phyloP scores from a whole-genome alignment of 2,113 vertebrate genomes.

The Syrmaticus mikado region DNA sequence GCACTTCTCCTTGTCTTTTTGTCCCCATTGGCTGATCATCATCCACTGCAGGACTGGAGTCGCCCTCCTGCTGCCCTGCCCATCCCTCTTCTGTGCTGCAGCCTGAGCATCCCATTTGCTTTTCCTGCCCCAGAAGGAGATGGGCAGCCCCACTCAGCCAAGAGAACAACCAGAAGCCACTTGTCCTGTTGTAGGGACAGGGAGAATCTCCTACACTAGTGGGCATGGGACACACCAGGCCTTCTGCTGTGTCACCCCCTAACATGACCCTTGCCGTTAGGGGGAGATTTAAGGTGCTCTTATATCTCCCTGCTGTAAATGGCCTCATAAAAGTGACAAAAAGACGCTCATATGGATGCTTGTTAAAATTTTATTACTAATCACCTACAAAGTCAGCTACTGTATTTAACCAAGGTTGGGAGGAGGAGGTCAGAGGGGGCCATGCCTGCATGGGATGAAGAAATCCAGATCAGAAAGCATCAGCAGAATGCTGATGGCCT shows the following conservation, averaged over 20 bases:
- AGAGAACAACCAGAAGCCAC: neutral
- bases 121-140: neutral
- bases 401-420: slow-evolving; percentile 70
- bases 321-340: slow-evolving; percentile 91
- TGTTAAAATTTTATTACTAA: slow-evolving; percentile 96
- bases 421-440: slow-evolving; percentile 45
- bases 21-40: neutral
- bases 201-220: neutral
- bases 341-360: slow-evolving; percentile 87
- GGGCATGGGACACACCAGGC: neutral
- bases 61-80: fast-evolving
- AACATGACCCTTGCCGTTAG: slow-evolving; percentile 44
- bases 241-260: slow-evolving; percentile 5
- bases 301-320: slow-evolving; percentile 86
- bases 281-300: slow-evolving; percentile 80
- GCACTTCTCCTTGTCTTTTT: neutral
- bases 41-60: neutral
- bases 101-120: neutral
- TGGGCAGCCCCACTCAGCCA: neutral
- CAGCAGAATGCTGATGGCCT: neutral
- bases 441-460: slow-evolving; percentile 77
- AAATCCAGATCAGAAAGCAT: slow-evolving; percentile 64
- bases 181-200: fast-evolving
- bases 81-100: fast-evolving
- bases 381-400: slow-evolving; percentile 85